Evolutionary conservation across 1,140 invertebrate species (phyloP).

Genomic region (Ceratosolen solmsi): DNA sequence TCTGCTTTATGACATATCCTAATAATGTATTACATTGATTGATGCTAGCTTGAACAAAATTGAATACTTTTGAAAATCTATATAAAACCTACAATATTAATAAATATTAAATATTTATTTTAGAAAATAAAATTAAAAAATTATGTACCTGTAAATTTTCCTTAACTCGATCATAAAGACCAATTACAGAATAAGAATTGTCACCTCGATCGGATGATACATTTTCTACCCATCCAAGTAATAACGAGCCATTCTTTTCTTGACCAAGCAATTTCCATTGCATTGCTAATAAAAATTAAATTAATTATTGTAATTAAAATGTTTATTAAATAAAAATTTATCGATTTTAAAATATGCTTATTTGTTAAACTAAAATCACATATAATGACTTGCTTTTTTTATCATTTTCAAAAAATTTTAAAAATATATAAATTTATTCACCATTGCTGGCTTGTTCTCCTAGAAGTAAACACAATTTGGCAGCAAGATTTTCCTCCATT

Average conservation of each 20-base stretch:
- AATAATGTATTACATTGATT: slow-evolving; percentile 80
- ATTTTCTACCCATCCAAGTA: slow-evolving; percentile 81
- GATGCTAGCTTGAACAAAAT: slow-evolving; percentile 85
- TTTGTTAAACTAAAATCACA: neutral
- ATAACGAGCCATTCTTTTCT: slow-evolving; percentile 81
- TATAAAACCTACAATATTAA: slow-evolving; percentile 75
- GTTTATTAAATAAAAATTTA: neutral
- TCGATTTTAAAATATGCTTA: neutral
- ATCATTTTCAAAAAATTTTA: too few relatives aligned
- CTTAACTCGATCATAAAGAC: slow-evolving; percentile 66
- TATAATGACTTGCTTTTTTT: too few relatives aligned
- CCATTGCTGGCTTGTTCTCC: slow-evolving; percentile 60
- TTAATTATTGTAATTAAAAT: slow-evolving; percentile 4
- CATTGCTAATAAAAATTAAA: slow-evolving; percentile 73
- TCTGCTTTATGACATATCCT: slow-evolving; percentile 78
- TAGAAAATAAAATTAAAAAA: neutral
- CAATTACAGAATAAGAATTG: slow-evolving; percentile 65
- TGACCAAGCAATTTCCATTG: slow-evolving; percentile 86
- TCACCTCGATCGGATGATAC: slow-evolving; percentile 63
- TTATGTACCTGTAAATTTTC: slow-evolving; percentile 63
- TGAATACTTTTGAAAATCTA: slow-evolving; percentile 77
- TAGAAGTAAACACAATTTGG: slow-evolving; percentile 66
- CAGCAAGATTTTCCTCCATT: slow-evolving; percentile 69
- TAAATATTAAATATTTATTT: slow-evolving; percentile 5
- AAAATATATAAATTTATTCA: too few relatives aligned